Percentiles rank a stretch among this genome's conserved stretches.
phyloP scores from a whole-genome alignment of 2,797 vertebrate species.

The Semaprochilodus insignis region DNA sequence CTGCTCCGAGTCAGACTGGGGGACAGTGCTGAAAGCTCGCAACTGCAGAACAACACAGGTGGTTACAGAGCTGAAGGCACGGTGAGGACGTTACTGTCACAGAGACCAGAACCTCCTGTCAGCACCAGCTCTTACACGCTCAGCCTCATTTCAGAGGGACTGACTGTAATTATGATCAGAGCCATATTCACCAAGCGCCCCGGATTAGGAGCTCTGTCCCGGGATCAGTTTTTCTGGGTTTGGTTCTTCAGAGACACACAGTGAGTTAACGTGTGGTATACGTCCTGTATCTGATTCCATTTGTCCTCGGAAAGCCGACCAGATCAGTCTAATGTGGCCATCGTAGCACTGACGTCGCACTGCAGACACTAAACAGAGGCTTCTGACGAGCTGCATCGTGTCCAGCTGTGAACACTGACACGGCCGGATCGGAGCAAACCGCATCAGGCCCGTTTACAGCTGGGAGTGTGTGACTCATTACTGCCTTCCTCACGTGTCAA shows the following conservation, averaged over 20 bases:
- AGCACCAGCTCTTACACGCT: too few relatives aligned
- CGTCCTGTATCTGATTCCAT: background rate
- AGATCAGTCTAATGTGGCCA: background rate
- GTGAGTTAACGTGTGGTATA: background rate
- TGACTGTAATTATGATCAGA: too few relatives aligned
- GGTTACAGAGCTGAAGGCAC: too few relatives aligned
- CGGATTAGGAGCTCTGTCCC: too few relatives aligned
- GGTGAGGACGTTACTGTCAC: too few relatives aligned
- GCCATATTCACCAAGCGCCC: too few relatives aligned
- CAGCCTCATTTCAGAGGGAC: too few relatives aligned
- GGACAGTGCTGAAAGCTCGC: too few relatives aligned
- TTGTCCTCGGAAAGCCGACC: background rate
- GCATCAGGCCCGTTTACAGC: background rate
- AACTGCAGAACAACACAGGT: too few relatives aligned
- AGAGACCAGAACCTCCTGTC: too few relatives aligned
- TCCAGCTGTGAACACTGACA: background rate
- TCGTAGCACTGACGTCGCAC: background rate
- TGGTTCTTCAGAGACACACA: background rate
- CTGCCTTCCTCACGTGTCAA: background rate
- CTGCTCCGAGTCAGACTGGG: too few relatives aligned
- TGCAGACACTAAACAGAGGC: background rate
- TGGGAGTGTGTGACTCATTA: background rate
- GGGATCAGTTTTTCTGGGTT: too few relatives aligned
- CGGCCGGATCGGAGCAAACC: constrained; percentile 3
- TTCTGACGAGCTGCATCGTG: background rate